These are phyloP conservation scores for Tetrax tetrax DNA, from an alignment of 2,113 vertebrate species.

Conservation along the genomic window DNA sequence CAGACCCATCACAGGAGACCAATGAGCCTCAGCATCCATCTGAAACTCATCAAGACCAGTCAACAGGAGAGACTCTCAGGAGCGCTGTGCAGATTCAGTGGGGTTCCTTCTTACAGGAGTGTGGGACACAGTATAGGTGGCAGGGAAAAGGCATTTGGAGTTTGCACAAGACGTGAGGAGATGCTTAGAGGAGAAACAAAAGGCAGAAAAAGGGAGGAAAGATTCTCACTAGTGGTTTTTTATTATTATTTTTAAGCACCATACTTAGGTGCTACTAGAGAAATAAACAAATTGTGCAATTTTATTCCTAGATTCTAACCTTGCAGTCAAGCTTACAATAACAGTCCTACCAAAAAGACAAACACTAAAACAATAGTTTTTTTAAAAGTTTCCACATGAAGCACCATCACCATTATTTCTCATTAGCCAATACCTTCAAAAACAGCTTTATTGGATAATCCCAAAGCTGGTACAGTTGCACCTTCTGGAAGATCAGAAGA, in stretches of 20 bases:
- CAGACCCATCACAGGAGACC: background rate
- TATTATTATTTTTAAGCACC: background rate
- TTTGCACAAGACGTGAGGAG: background rate
- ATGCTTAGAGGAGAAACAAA: background rate
- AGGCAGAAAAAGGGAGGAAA: background rate
- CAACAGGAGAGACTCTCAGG: background rate
- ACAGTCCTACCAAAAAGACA: background rate
- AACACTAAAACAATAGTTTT: background rate
- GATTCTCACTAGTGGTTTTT: background rate
- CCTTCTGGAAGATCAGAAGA: slow-evolving; percentile 86
- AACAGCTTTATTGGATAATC: slow-evolving; percentile 97
- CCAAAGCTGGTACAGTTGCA: slow-evolving; percentile 94
- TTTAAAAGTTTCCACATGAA: background rate
- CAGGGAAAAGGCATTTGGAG: background rate
- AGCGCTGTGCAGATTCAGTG: background rate
- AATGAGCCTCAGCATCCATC: background rate
- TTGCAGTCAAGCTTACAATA: background rate
- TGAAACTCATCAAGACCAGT: background rate
- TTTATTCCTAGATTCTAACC: background rate
- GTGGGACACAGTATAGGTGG: background rate
- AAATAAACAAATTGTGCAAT: background rate
- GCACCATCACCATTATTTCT: background rate
- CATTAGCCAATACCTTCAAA: slow-evolving; percentile 86
- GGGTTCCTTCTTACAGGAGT: background rate
- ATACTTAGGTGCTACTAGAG: background rate